These are phyloP conservation scores for Harpegnathos saltator DNA, from an alignment of 1,140 invertebrate species.

Conservation along the genomic window DNA sequence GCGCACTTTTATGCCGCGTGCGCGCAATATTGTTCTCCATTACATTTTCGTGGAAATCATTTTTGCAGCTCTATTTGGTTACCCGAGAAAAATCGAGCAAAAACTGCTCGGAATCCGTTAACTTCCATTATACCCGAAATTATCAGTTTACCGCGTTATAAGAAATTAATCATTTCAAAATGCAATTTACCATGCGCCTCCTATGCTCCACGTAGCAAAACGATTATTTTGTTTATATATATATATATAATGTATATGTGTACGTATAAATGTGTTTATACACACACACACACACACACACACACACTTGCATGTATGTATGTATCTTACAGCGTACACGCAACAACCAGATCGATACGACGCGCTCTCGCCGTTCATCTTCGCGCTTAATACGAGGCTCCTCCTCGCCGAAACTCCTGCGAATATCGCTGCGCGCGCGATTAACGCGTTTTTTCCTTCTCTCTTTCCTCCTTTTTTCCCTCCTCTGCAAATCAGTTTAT, in stretches of 20 bases:
- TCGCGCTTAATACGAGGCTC: too few relatives aligned
- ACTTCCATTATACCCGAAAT: conserved; percentile 57
- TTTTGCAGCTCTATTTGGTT: conserved; percentile 60
- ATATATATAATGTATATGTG: neutral
- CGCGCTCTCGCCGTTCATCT: too few relatives aligned
- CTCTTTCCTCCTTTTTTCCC: too few relatives aligned
- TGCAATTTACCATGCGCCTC: conserved; percentile 14
- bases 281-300: neutral
- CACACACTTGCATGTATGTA: neutral
- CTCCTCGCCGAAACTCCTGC: too few relatives aligned
- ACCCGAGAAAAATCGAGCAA: conserved; percentile 52
- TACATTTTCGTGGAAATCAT: conserved; percentile 61
- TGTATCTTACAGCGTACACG: too few relatives aligned
- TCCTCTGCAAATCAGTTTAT: too few relatives aligned
- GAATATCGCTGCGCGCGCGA: too few relatives aligned
- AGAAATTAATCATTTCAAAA: conserved; percentile 43
- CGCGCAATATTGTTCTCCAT: conserved; percentile 56
- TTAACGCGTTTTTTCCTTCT: too few relatives aligned
- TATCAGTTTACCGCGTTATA: conserved; percentile 54
- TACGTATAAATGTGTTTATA: neutral
- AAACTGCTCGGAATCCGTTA: conserved; percentile 57
- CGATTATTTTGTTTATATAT: conserved; percentile 27
- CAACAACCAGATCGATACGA: too few relatives aligned
- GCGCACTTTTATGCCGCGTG: conserved; percentile 20
- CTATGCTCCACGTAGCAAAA: conserved; percentile 9